These are phyloP conservation scores for Pristionchus entomophagus DNA, from an alignment of 2,888 invertebrate genomes.

Conservation along the genomic window DNA sequence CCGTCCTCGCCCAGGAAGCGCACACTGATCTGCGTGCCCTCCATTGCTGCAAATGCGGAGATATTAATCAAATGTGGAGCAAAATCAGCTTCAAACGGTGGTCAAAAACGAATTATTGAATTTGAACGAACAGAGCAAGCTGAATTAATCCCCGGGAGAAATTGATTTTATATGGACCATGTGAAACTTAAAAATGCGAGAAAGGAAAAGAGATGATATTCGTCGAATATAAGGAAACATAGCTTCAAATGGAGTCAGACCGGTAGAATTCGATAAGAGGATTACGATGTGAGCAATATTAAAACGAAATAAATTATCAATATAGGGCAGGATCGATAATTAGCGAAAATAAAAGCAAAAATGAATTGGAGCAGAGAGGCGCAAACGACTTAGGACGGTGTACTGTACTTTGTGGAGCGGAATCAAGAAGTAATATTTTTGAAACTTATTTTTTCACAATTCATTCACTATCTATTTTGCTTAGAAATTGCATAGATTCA, in stretches of 20 bases:
- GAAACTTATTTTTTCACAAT: neutral
- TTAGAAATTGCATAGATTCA: neutral
- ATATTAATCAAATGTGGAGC: too few relatives aligned
- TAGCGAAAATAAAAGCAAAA: neutral
- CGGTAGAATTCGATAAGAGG: neutral
- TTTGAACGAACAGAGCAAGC: too few relatives aligned
- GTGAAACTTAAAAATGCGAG: too few relatives aligned
- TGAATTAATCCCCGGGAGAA: too few relatives aligned
- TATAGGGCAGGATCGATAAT: neutral
- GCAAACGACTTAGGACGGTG: neutral
- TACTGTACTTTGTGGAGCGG: neutral
- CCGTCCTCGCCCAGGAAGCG: constrained; percentile 61
- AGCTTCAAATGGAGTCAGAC: neutral
- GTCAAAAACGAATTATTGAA: too few relatives aligned
- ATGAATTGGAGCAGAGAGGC: neutral
- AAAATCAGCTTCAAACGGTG: too few relatives aligned
- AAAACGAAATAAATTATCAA: neutral
- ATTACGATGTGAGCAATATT: neutral
- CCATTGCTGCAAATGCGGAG: constrained; percentile 3
- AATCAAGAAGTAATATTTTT: too few relatives aligned
- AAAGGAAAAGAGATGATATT: too few relatives aligned
- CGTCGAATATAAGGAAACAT: neutral
- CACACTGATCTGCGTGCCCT: constrained; percentile 44
- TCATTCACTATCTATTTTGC: neutral
- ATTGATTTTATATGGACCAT: too few relatives aligned